Evolutionary conservation across 2,113 vertebrate genomes (phyloP).

Genomic region (Clinocottus analis): DNA sequence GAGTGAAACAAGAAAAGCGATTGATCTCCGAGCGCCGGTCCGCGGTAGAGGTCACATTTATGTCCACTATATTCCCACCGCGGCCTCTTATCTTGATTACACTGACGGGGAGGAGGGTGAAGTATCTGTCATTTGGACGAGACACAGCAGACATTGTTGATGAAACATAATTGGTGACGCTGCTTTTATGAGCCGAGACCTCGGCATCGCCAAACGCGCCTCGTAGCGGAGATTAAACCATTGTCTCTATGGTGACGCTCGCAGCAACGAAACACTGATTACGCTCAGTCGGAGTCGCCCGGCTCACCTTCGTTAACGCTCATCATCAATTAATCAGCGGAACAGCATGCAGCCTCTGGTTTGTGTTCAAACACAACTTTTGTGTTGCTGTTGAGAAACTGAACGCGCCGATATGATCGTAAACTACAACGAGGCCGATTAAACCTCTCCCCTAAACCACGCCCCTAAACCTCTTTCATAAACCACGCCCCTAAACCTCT

Average conservation of each 20-base stretch:
- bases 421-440: neutral
- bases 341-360: neutral
- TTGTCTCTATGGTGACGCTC: neutral
- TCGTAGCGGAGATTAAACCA: slow-evolving; percentile 62
- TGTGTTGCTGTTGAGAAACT: too few species aligned
- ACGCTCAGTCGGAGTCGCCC: neutral
- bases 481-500: too few species aligned
- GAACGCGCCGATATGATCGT: too few species aligned
- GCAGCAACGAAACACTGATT: slow-evolving; percentile 7
- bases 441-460: too few species aligned
- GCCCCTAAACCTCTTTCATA: too few species aligned
- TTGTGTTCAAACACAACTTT: neutral
- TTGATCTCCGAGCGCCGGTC: slow-evolving; percentile 21
- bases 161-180: too few species aligned
- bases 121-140: slow-evolving; percentile 7
- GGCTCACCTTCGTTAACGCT: neutral
- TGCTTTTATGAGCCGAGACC: slow-evolving; percentile 22
- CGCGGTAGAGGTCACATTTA: slow-evolving; percentile 8
- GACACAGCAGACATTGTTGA: slow-evolving; percentile 27
- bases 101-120: neutral
- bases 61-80: slow-evolving; percentile 26
- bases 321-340: slow-evolving; percentile 1
- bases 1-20: slow-evolving; percentile 20
- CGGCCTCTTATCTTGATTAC: slow-evolving; percentile 14
- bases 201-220: slow-evolving; percentile 19